Evolutionary conservation across 2,888 invertebrate genomes (phyloP).

Genomic region (Acleris holmiana): DNA sequence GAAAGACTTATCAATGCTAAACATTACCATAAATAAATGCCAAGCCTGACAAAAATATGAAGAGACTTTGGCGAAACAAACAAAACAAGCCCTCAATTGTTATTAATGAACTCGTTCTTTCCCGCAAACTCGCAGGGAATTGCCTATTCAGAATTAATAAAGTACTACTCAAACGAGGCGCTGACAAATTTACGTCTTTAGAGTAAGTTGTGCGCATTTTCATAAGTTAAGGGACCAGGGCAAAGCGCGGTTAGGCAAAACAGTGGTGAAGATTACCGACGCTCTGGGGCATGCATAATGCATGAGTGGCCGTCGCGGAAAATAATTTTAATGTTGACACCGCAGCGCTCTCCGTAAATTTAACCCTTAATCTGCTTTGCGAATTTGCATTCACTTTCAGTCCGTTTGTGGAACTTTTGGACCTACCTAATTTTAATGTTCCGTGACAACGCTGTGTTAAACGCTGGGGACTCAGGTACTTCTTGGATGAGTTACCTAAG

Average conservation of each 20-base stretch:
- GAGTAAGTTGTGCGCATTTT: not conserved
- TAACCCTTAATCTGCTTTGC: slow-evolving; percentile 43
- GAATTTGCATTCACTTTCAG: slow-evolving; percentile 38
- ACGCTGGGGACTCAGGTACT: not conserved
- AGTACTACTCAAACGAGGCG: slow-evolving; percentile 14
- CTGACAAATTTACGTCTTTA: slow-evolving; percentile 9
- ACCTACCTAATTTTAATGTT: slow-evolving; percentile 7
- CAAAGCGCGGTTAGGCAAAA: slow-evolving; percentile 14
- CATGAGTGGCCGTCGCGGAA: slow-evolving; percentile 51
- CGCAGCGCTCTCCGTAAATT: slow-evolving; percentile 30
- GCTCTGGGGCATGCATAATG: slow-evolving; percentile 54
- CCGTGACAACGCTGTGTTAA: slow-evolving; percentile 11
- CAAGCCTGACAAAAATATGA: slow-evolving; percentile 6
- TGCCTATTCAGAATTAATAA: slow-evolving; percentile 29
- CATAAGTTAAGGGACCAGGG: not conserved
- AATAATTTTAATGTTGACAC: slow-evolving; percentile 53
- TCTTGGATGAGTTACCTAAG: too few relatives aligned
- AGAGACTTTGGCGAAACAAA: slow-evolving; percentile 3
- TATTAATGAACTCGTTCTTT: slow-evolving; percentile 27
- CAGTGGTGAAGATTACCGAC: slow-evolving; percentile 45
- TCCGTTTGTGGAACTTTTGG: slow-evolving; percentile 25
- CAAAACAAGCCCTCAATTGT: slow-evolving; percentile 10
- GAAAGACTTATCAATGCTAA: not conserved
- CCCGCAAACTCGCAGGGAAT: slow-evolving; percentile 18
- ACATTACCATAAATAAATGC: not conserved